These are phyloP conservation scores for Cheilosia soror DNA, from an alignment of 2,888 invertebrate species.

Conservation along the genomic window DNA sequence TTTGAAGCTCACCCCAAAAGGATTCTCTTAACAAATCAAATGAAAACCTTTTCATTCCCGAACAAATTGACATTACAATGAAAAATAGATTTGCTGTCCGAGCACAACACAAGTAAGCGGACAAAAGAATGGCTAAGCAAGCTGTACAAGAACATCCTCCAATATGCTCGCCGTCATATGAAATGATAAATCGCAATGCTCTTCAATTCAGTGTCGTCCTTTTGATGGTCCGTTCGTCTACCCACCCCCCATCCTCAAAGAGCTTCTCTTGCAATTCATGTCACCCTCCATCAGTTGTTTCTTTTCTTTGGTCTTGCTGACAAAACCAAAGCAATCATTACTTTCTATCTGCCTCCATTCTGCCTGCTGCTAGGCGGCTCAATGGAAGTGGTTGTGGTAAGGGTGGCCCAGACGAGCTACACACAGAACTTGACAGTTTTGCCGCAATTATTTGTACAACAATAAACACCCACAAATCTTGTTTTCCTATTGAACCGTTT, in stretches of 20 bases:
- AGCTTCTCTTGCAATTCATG: background rate
- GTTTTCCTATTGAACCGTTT: slow-evolving; percentile 43
- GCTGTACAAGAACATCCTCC: background rate
- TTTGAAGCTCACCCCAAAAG: background rate
- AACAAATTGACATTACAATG: slow-evolving; percentile 45
- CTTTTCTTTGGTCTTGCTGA: slow-evolving; percentile 52
- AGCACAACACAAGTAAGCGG: background rate
- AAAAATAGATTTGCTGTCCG: slow-evolving; percentile 26
- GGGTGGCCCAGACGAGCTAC: slow-evolving; percentile 10
- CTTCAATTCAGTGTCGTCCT: slow-evolving; percentile 52
- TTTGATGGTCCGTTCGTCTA: slow-evolving; percentile 28
- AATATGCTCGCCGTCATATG: slow-evolving; percentile 34
- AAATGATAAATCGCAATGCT: slow-evolving; percentile 66
- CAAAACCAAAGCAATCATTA: slow-evolving; percentile 64
- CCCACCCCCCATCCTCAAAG: background rate
- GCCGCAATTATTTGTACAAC: slow-evolving; percentile 74
- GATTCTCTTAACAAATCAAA: slow-evolving; percentile 3
- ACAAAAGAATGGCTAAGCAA: slow-evolving; percentile 16
- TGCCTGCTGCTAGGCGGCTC: background rate
- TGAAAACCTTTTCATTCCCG: slow-evolving; percentile 24
- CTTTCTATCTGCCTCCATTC: slow-evolving; percentile 27
- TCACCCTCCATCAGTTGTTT: slow-evolving; percentile 5
- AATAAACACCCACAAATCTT: slow-evolving; percentile 73
- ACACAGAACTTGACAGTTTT: slow-evolving; percentile 67
- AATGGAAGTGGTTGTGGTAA: slow-evolving; percentile 24